phyloP scores from a whole-genome alignment of 1,140 invertebrate genomes.

The Drepana arcuata region DNA sequence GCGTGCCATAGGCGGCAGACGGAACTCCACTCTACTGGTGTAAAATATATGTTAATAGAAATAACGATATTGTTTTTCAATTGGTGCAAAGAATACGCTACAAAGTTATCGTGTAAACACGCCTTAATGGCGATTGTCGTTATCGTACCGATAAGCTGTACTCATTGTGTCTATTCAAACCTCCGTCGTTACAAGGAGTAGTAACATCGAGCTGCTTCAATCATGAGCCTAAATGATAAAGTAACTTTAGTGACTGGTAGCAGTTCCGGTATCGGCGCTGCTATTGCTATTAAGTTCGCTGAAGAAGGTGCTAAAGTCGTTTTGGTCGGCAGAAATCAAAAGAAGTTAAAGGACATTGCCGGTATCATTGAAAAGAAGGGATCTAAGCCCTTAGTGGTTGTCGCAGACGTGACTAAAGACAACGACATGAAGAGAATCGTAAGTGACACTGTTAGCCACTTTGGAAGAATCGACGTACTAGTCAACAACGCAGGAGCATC shows the following conservation, averaged over 20 bases:
- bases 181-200: too few species aligned
- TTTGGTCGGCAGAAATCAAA: background rate
- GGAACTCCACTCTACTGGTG: too few species aligned
- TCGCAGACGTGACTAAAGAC: conserved; percentile 77
- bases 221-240: conserved; percentile 9
- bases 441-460: conserved; percentile 71
- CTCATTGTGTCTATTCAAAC: too few species aligned
- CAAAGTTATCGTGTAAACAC: too few species aligned
- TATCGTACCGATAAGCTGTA: too few species aligned
- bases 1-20: too few species aligned
- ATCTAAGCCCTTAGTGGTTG: conserved; percentile 61
- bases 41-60: too few species aligned
- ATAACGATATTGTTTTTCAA: too few species aligned
- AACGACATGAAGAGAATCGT: conserved; percentile 73
- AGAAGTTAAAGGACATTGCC: background rate
- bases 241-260: conserved; percentile 9
- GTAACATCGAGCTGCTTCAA: too few species aligned
- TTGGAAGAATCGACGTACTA: conserved; percentile 75
- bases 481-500: conserved; percentile 84
- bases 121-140: too few species aligned
- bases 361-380: conserved; percentile 67
- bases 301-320: conserved; percentile 3
- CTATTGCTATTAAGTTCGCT: conserved; percentile 7
- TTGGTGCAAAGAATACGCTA: too few species aligned
- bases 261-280: conserved; percentile 13